These are phyloP conservation scores for Sarcophaga peregrina DNA, from an alignment of 1,140 invertebrate species.

Conservation along the genomic window DNA sequence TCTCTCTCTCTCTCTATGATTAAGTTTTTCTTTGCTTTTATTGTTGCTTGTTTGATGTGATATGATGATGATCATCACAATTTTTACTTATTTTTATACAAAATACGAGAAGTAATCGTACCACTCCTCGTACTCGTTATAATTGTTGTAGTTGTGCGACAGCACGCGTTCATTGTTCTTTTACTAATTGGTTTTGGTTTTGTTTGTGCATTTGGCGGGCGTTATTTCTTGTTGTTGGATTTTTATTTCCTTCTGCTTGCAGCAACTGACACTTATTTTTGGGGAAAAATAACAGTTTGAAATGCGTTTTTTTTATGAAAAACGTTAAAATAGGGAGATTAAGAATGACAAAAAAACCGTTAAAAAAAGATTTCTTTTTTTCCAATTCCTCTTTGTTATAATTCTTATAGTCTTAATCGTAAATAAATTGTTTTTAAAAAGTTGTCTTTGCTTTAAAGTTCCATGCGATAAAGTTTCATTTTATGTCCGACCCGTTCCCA, in stretches of 20 bases:
- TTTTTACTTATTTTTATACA: neutral
- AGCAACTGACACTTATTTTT: slow-evolving; percentile 29
- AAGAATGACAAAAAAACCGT: neutral
- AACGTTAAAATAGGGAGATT: neutral
- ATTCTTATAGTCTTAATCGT: neutral
- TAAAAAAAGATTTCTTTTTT: neutral
- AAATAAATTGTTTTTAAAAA: neutral
- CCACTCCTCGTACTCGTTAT: neutral
- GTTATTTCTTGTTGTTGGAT: slow-evolving; percentile 35
- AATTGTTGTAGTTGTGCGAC: slow-evolving; percentile 44
- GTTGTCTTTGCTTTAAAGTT: too few species aligned
- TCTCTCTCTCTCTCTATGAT: neutral
- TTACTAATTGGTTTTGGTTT: slow-evolving; percentile 50
- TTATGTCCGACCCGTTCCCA: too few species aligned
- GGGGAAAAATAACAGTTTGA: too few species aligned
- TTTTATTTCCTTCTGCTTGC: neutral
- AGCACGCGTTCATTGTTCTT: slow-evolving; percentile 39
- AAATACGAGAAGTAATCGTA: neutral
- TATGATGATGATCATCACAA: neutral
- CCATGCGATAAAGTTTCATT: too few species aligned
- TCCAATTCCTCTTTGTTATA: neutral
- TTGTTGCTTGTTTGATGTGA: neutral
- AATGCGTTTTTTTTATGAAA: neutral
- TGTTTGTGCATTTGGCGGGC: slow-evolving; percentile 32
- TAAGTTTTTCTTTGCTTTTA: neutral